These are phyloP conservation scores for Hemibagrus wyckioides DNA, from an alignment of 2,113 vertebrate species.

Conservation along the genomic window DNA sequence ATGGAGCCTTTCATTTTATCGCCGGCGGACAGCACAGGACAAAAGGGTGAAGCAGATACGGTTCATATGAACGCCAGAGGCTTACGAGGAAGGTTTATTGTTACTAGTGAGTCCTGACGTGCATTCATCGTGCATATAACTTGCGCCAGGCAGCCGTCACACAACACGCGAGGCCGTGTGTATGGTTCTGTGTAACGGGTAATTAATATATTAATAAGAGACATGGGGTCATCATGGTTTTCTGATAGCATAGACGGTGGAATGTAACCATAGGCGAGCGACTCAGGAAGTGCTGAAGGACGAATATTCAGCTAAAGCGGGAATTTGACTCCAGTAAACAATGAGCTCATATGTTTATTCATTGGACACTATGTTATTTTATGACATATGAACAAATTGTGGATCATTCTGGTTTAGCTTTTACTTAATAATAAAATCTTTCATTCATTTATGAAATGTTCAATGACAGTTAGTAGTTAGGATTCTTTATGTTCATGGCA, in stretches of 20 bases:
- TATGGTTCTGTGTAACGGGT: slow-evolving; percentile 19
- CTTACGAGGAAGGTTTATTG: slow-evolving; percentile 46
- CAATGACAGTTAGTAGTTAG: too few species aligned
- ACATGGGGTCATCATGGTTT: neutral
- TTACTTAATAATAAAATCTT: too few species aligned
- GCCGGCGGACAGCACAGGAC: slow-evolving; percentile 27
- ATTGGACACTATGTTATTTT: too few species aligned
- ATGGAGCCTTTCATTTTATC: slow-evolving; percentile 34
- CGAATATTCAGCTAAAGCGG: slow-evolving; percentile 29
- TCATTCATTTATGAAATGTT: too few species aligned
- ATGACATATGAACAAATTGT: neutral
- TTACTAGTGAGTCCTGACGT: slow-evolving; percentile 43
- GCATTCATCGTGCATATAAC: slow-evolving; percentile 4
- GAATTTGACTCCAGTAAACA: neutral
- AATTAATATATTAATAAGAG: slow-evolving; percentile 49
- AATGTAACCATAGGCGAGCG: slow-evolving; percentile 37
- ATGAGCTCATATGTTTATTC: neutral
- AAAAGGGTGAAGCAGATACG: slow-evolving; percentile 52
- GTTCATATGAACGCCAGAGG: slow-evolving; percentile 47
- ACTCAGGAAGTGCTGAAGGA: slow-evolving; percentile 11
- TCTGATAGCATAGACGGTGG: slow-evolving; percentile 14
- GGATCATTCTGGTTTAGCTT: neutral
- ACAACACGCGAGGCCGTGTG: neutral
- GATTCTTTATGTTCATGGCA: too few species aligned
- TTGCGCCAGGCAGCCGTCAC: slow-evolving; percentile 18